A percentile compares a stretch with the other conserved stretches of the same genome.
Evolutionary conservation across 2,888 invertebrate species (phyloP).

Genomic region (Anarsia innoxiella): DNA sequence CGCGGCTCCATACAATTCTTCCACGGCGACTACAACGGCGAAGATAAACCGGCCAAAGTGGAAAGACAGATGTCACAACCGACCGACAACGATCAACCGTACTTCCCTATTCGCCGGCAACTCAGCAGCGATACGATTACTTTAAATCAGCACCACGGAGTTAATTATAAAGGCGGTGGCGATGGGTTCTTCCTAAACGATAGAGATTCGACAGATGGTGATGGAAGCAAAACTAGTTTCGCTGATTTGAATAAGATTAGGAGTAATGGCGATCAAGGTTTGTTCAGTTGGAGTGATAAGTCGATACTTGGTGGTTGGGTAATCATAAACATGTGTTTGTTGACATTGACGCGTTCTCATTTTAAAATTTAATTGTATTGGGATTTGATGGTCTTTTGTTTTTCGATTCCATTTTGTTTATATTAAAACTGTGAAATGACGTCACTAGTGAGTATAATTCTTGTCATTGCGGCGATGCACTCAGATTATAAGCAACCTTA

Average conservation of each 20-base stretch:
- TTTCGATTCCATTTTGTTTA: too few species aligned
- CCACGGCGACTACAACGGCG: slow-evolving; percentile 74
- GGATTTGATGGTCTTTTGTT: too few species aligned
- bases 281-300: slow-evolving; percentile 25
- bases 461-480: too few species aligned
- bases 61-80: slow-evolving; percentile 76
- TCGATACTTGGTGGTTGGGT: too few species aligned
- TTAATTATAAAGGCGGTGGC: slow-evolving; percentile 49
- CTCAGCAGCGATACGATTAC: slow-evolving; percentile 76
- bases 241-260: slow-evolving; percentile 80
- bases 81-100: slow-evolving; percentile 29
- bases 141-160: slow-evolving; percentile 45
- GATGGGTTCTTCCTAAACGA: slow-evolving; percentile 66
- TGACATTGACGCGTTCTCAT: too few species aligned
- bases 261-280: slow-evolving; percentile 68
- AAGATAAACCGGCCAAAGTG: slow-evolving; percentile 22
- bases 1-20: slow-evolving; percentile 81
- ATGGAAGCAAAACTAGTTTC: slow-evolving; percentile 77
- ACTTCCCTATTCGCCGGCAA: slow-evolving; percentile 65
- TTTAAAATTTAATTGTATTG: too few species aligned
- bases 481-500: too few species aligned
- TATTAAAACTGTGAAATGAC: too few species aligned
- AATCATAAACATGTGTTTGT: not conserved
- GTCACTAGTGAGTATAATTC: too few species aligned
- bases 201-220: slow-evolving; percentile 77